Base-by-base conservation (phyloP, 2,113 vertebrate genomes). In the Onychorhynchus coronatus region DNA sequence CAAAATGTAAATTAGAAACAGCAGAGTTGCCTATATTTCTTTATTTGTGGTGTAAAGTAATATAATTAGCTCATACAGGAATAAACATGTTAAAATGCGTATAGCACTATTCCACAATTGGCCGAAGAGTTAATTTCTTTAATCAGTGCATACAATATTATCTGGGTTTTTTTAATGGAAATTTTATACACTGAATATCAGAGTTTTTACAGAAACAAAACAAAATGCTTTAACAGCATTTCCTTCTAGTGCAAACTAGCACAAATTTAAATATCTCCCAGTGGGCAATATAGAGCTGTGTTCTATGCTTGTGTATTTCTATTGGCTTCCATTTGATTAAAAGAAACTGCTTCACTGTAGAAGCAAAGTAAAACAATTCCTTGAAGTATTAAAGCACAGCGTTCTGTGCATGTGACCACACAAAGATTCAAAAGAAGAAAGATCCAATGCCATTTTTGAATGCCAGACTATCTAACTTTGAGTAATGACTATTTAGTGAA, bases 251-350 rank as follows among this genome's bases (percentile, higher is more conserved):
- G 83, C 97, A 98, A 97, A 96, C 97, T 96, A 97, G 96, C 96
- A 96, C 94, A 98, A 98, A 98, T 98, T 97, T 97, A 98, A 97
- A 90, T 93, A 97, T 97, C 97, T 97, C 97, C 97, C 98, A 91
- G 71, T 9, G 52, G 93, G 89, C 88, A 96, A 79, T 91, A 98
- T 50, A 96, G 96, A 98, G 96, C 91, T 72, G 81, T 88, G 75
- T 82, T 95, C 20, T 1, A 89, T 82, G 77, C 68, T 84, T 8
- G 6, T 73, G 35, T 79, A 44, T 78, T 93, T 95, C 74, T 65
- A 52, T 67, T 96, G 92, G 89, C 46, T 96, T 95, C 85, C 46
- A 33, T 72, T 94, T 97, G 96, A 97, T 97, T 96, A 97, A 96
- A 97, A 92, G 94, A 97, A 98, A 86, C 65, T 59, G 83, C 82